A percentile compares a stretch with the other conserved stretches of the same genome.
phyloP scores from a whole-genome alignment of 2,113 vertebrate genomes.

The Eptesicus fuscus region DNA sequence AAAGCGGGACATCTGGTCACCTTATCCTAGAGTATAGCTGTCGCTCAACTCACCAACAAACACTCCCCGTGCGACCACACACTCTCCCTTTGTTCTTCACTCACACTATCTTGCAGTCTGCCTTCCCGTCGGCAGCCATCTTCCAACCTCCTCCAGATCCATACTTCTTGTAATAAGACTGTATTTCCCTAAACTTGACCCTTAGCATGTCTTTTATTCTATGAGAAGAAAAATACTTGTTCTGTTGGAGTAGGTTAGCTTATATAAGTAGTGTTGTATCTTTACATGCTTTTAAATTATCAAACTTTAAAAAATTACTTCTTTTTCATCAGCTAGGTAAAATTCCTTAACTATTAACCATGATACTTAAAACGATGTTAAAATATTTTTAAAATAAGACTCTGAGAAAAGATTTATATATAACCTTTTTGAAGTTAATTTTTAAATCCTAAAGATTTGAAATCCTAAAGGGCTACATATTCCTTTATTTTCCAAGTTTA shows the following conservation, averaged over 20 bases:
- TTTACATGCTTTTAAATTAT: neutral
- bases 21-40: too few species aligned
- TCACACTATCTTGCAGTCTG: too few species aligned
- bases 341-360: conserved; percentile 38
- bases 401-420: neutral
- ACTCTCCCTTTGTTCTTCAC: too few species aligned
- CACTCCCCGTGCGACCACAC: too few species aligned
- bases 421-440: neutral
- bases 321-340: neutral
- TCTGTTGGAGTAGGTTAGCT: neutral
- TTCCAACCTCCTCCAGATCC: too few species aligned
- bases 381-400: conserved; percentile 24
- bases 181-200: neutral
- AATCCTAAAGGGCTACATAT: neutral
- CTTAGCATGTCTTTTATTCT: neutral
- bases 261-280: neutral
- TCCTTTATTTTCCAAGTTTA: conserved; percentile 11
- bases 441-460: neutral
- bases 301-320: neutral
- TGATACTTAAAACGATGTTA: conserved; percentile 13
- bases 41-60: too few species aligned
- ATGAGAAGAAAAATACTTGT: neutral
- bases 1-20: too few species aligned
- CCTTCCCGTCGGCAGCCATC: too few species aligned
- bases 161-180: neutral